phyloP scores from a whole-genome alignment of 1,140 invertebrate species.

The Zaprionus davidi region DNA sequence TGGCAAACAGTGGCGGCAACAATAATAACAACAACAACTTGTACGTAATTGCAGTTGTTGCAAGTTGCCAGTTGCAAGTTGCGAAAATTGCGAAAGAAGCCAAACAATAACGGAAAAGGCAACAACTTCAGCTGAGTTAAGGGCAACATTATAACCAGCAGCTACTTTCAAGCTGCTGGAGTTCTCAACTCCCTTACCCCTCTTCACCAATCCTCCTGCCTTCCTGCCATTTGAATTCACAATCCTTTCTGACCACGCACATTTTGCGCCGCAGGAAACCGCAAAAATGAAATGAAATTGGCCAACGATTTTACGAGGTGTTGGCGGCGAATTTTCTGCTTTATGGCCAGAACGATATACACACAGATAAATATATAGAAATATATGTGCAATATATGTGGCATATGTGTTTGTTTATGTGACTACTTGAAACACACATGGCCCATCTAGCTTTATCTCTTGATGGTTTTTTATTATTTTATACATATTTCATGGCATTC shows the following conservation, averaged over 20 bases:
- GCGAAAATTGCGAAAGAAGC: conserved; percentile 31
- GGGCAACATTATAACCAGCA: conserved; percentile 29
- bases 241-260: conserved; percentile 32
- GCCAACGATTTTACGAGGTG: conserved; percentile 45
- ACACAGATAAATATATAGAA: conserved; percentile 1
- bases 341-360: conserved; percentile 7
- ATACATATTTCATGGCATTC: conserved; percentile 69
- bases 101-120: conserved; percentile 27
- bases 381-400: not conserved
- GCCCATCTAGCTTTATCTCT: conserved; percentile 38
- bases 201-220: not conserved
- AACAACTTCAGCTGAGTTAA: conserved; percentile 34
- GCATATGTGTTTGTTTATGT: conserved; percentile 9
- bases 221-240: conserved; percentile 6
- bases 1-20: conserved; percentile 21
- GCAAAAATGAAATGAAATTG: conserved; percentile 58
- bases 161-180: not conserved
- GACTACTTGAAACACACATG: conserved; percentile 2
- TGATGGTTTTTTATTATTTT: conserved; percentile 61
- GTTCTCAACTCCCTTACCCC: not conserved
- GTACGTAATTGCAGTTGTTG: conserved; percentile 45
- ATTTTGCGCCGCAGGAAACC: conserved; percentile 39
- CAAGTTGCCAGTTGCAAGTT: conserved; percentile 23
- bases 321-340: conserved; percentile 35
- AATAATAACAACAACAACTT: conserved; percentile 19